Percentiles rank a stretch among this genome's conserved stretches.
phyloP scores from a whole-genome alignment of 2,113 vertebrate species.

The Ariopsis seemanni region DNA sequence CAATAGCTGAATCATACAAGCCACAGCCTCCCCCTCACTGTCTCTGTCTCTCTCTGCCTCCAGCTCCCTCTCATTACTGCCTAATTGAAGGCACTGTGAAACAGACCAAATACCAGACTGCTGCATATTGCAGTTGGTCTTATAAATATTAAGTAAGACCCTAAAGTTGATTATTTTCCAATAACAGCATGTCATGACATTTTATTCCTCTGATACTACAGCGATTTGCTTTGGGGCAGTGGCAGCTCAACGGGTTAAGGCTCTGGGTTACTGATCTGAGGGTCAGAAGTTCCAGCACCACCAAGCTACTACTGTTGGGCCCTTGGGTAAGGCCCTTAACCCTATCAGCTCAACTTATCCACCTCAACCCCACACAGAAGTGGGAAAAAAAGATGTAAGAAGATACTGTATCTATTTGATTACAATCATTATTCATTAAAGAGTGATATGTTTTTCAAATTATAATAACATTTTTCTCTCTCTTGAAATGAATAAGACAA shows the following conservation, averaged over 20 bases:
- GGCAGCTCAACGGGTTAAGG: too few species aligned
- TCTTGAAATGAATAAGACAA: background rate
- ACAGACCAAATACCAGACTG: background rate
- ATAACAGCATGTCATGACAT: background rate
- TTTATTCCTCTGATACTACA: background rate
- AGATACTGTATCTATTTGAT: background rate
- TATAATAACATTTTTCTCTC: background rate
- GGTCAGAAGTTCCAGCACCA: too few species aligned
- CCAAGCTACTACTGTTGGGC: too few species aligned
- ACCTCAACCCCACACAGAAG: too few species aligned
- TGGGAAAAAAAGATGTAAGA: too few species aligned
- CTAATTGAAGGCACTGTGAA: background rate
- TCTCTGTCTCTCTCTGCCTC: conserved; percentile 14
- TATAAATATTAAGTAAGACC: background rate
- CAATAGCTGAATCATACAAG: conserved; percentile 49
- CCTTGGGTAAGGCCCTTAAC: too few species aligned
- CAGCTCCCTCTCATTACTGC: conserved; percentile 14
- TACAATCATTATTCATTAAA: background rate
- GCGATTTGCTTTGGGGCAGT: background rate
- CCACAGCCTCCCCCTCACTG: background rate
- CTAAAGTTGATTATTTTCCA: background rate
- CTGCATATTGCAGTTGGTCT: background rate
- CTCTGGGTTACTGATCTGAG: too few species aligned
- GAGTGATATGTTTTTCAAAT: background rate
- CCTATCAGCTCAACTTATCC: too few species aligned